Percentiles rank a stretch among this genome's conserved stretches.
Evolutionary conservation across 2,888 invertebrate genomes (phyloP).

Genomic region (Epinotia nisella): DNA sequence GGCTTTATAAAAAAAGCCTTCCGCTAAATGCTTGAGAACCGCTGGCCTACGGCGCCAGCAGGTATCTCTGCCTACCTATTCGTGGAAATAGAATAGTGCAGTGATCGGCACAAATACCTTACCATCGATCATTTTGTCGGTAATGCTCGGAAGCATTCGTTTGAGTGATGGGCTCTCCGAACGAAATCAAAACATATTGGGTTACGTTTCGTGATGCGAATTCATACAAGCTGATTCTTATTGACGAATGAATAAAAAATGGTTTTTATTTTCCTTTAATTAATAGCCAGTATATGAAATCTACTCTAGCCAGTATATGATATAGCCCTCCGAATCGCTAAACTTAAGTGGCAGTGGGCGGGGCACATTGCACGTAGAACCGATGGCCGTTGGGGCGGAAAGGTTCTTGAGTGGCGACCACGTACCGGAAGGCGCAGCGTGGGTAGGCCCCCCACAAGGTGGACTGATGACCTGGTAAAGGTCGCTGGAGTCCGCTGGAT

Average conservation of each 20-base stretch:
- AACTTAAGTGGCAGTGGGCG: too few species aligned
- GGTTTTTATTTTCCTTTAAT: not conserved
- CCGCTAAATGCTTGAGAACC: not conserved
- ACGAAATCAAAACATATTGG: conserved; percentile 29
- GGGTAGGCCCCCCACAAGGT: too few species aligned
- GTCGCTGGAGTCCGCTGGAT: too few species aligned
- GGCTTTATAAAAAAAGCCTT: not conserved
- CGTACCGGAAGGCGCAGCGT: too few species aligned
- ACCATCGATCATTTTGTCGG: conserved; percentile 42
- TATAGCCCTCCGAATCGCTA: too few species aligned
- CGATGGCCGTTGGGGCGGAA: too few species aligned
- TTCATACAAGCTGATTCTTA: not conserved
- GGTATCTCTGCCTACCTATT: conserved; percentile 37
- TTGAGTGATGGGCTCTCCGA: conserved; percentile 35
- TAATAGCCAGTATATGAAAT: not conserved
- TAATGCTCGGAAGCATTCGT: conserved; percentile 31
- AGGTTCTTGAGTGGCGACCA: too few species aligned
- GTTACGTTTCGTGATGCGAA: conserved; percentile 25
- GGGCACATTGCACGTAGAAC: too few species aligned
- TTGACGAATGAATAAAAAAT: not conserved
- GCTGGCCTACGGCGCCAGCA: conserved; percentile 20
- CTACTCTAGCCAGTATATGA: too few species aligned
- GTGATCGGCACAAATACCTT: conserved; percentile 32
- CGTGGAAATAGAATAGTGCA: conserved; percentile 24
- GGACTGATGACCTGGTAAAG: too few species aligned